Evolutionary conservation across 2,113 vertebrate species (phyloP), one percentile per base, ranked within the genome.

Genomic region (Climacteris rufus): DNA sequence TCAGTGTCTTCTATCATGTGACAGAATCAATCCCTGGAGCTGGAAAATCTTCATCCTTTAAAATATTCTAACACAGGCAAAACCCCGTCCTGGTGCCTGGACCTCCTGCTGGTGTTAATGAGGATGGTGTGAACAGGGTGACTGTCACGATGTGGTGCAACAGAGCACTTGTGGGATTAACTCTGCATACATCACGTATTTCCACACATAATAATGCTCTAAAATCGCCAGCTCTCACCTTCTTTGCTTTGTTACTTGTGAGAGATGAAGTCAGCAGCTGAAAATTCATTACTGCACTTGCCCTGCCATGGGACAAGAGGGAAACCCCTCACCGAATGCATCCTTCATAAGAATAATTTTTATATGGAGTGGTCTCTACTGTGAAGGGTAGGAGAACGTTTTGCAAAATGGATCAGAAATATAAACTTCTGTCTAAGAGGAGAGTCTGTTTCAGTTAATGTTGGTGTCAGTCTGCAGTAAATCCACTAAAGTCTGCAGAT

Each of bases 171-270:
- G 47, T 49, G 31, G 57, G 49, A 71, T 92, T 87, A 74, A 35
- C 88, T 94, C 80, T 90, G 90, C 90, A 87, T 88, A 89, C 74
- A 84, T 89, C 86, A 81, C 0, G 0, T 54, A 83, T 68, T 95
- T 95, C 88, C 69, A 86, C 88, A 90, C 60, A 21, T 89, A 95
- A 90, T 27, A 96, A 88, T 94, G 72, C 76, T 93, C 76, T 77
- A 68, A 61, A 92, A 93, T 5, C 78, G 42, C 88, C 56, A 83
- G 49, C 54, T 92, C 90, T 96, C 88, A 84, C 83, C 72, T 95
- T 56, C 87, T 83, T 89, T 68, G 68, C 79, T 93, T 72, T 74
- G 71, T 52, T 64, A 42, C 83, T 92, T 84, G 65, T 64, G 77
- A 82, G 76, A 52, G 52, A 68, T 39, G 64, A 82, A 82, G 57